phyloP scores from a whole-genome alignment of 2,113 vertebrate genomes.

The Scopus umbretta region DNA sequence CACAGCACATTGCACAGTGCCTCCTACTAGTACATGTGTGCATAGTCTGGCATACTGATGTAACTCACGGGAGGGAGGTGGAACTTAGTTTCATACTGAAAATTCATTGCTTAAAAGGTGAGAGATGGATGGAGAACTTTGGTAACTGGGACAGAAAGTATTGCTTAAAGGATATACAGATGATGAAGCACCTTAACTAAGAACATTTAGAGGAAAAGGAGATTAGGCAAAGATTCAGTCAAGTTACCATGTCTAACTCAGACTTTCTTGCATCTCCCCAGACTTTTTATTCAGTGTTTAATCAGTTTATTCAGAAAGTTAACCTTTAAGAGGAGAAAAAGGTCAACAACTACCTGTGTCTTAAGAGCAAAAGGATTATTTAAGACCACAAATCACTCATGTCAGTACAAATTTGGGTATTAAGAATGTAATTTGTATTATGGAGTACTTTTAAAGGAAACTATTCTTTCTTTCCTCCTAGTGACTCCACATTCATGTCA shows the following conservation, averaged over 20 bases:
- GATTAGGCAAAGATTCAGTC: background rate
- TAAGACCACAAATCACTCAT: background rate
- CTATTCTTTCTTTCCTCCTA: background rate
- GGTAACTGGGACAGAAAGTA: background rate
- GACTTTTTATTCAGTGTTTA: background rate
- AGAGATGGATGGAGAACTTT: background rate
- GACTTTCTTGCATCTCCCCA: background rate
- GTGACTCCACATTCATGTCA: background rate
- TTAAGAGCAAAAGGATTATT: background rate
- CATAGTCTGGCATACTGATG: background rate
- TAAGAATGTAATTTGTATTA: background rate
- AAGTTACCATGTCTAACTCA: background rate
- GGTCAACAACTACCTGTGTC: background rate
- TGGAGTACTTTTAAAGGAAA: background rate
- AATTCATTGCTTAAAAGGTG: background rate
- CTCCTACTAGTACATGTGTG: background rate
- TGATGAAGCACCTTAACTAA: background rate
- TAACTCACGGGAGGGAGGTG: background rate
- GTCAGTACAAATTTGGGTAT: background rate
- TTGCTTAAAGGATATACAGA: background rate
- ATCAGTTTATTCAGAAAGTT: background rate
- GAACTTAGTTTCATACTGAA: background rate
- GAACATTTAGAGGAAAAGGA: background rate
- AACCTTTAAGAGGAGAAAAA: background rate
- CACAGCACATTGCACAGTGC: background rate